Conservation (phyloP, 2,797 vertebrate species). For the Uromys caudimaculatus region DNA sequence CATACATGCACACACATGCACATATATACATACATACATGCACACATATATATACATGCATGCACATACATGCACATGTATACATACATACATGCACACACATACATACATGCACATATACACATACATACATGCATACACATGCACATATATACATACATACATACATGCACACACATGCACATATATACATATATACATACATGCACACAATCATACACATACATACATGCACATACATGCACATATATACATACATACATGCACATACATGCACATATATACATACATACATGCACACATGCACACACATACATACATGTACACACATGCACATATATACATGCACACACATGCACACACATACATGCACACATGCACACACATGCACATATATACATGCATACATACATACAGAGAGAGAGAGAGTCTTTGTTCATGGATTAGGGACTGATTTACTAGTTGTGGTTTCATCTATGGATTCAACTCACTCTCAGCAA, state of each 20-base stretch:
- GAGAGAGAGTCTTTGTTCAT: not conserved
- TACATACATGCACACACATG: not conserved
- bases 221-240: no score
- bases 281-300: no score
- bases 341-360: not conserved
- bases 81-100: no score
- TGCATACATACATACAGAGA: not conserved
- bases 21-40: no score
- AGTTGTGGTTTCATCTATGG: not conserved
- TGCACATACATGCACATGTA: not conserved
- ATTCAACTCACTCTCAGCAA: not conserved
- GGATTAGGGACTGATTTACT: not conserved
- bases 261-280: fast-evolving
- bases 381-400: no score
- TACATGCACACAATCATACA: no score
- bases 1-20: not conserved
- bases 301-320: no score
- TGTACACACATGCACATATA: no score
- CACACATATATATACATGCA: fast-evolving
- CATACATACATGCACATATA: no score
- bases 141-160: not conserved
- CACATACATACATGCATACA: not conserved
- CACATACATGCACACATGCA: not conserved
- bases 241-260: no score
- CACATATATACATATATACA: no score